Percentiles rank a stretch among this genome's conserved stretches.
These are phyloP conservation scores for Orchestia grillus DNA, from an alignment of 1,140 invertebrate species.

Conservation along the genomic window DNA sequence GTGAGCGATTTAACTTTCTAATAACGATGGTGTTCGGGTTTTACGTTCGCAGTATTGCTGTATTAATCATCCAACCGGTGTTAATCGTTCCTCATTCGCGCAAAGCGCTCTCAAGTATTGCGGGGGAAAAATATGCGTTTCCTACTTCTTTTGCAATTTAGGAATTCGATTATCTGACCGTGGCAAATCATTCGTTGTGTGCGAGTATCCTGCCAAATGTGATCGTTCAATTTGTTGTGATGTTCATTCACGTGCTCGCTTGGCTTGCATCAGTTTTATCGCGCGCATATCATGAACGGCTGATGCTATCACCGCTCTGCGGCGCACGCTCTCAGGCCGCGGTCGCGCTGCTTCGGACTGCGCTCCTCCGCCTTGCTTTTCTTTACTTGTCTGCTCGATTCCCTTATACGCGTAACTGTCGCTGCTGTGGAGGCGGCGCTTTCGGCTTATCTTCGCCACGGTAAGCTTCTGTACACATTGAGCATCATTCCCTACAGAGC, in stretches of 20 bases:
- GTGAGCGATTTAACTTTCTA: neutral
- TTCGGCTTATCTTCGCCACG: conserved; percentile 21
- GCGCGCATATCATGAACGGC: neutral
- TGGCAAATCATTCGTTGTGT: neutral
- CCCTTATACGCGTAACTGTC: neutral
- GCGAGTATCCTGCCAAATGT: neutral
- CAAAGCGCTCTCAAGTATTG: neutral
- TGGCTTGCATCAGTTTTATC: neutral
- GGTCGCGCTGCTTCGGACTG: neutral
- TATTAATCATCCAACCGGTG: neutral
- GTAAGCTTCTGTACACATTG: neutral
- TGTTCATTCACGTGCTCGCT: neutral
- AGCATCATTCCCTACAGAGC: neutral
- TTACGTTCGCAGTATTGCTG: neutral
- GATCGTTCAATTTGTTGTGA: conserved; percentile 16
- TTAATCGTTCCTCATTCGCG: neutral
- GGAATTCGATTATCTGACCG: neutral
- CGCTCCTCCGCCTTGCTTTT: neutral
- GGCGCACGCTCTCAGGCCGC: neutral
- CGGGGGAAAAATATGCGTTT: neutral
- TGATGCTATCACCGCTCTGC: neutral
- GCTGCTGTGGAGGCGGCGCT: neutral
- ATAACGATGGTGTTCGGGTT: neutral
- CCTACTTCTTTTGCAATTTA: neutral
- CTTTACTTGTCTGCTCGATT: neutral